Percentiles rank a stretch among this genome's conserved stretches.
Conservation (phyloP, 1,140 invertebrate species). For the Oedothorax gibbosus region DNA sequence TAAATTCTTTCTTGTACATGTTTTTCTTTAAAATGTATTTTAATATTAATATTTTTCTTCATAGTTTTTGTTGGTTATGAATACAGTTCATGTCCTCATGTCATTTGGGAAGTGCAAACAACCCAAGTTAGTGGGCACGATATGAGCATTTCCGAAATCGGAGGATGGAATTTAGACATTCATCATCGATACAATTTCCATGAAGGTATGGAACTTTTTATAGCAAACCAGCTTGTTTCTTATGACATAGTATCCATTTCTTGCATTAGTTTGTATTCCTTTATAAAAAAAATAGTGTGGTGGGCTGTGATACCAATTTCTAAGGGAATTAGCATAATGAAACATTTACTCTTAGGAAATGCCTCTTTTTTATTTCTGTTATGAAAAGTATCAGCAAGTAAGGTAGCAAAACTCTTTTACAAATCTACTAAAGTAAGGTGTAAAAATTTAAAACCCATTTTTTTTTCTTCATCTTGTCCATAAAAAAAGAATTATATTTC, state of each 20-base stretch:
- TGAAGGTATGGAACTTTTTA: slow-evolving; percentile 75
- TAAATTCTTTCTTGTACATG: too few relatives aligned
- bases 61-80: slow-evolving; percentile 89
- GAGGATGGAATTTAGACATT: slow-evolving; percentile 96
- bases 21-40: too few relatives aligned
- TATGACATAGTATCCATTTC: not conserved
- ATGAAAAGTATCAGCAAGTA: too few relatives aligned
- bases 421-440: too few relatives aligned
- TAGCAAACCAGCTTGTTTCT: too few relatives aligned
- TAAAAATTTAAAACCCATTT: too few relatives aligned
- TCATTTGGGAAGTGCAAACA: slow-evolving; percentile 95
- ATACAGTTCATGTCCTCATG: slow-evolving; percentile 84
- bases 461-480: too few relatives aligned
- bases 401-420: too few relatives aligned
- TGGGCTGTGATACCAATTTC: not conserved
- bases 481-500: too few relatives aligned
- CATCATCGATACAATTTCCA: slow-evolving; percentile 99
- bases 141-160: slow-evolving; percentile 95
- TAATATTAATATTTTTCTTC: slow-evolving; percentile 29
- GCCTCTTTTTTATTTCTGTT: too few relatives aligned
- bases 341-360: too few relatives aligned
- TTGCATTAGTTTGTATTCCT: not conserved
- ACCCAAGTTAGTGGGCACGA: slow-evolving; percentile 96
- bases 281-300: not conserved
- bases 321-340: too few relatives aligned